Evolutionary conservation across 1,140 invertebrate genomes (phyloP), one percentile per base, ranked within the genome.

Genomic region (Neomicropteryx cornuta): DNA sequence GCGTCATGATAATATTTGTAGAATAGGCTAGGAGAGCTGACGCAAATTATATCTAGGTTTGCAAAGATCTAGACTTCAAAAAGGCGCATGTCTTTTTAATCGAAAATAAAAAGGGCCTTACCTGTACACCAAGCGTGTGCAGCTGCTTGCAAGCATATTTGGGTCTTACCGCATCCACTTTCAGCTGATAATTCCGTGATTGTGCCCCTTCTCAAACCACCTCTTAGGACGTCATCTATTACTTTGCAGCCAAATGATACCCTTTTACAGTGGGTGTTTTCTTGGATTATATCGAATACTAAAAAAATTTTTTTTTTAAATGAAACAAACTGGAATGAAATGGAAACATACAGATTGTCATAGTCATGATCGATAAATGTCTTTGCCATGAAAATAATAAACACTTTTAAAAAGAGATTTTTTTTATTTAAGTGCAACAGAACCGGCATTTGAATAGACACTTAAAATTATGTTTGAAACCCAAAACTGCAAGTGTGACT

Each of bases 161-260:
- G 89, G 1, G 87, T 87, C 68, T 92, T 94, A 13, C 88, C 88
- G 48, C 71, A 72, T 5, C 82, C 83, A 62, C 85, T 82, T 56
- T 79, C 76, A 10, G 88, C 89, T 60, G 75, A 78, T 51, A 94
- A 73, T 70, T 94, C 87, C 32, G 82, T 87, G 11, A 94, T 74
- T 16, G 82, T 80, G 39, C 74, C 71, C 39, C 63, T 68, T 18
- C 76, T 59, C 34, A 91, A 69, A n/a, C 88, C 88, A 21, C 87
- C 87, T 48, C 61, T 52, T 18, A 81, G 60, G 39, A 75, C 53
- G 18, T 50, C 45, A 58, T 87, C 77, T 34, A 87, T 55, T 18
- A 53, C 49, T 13, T 38, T 16, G 52, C 79, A 83, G n/a, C 81
- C 78, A 43, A 71, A 73, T 31, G 67, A 66, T 29, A 83, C 44